These are phyloP conservation scores for Graphium colonna DNA, from an alignment of 2,888 invertebrate species.

Conservation along the genomic window DNA sequence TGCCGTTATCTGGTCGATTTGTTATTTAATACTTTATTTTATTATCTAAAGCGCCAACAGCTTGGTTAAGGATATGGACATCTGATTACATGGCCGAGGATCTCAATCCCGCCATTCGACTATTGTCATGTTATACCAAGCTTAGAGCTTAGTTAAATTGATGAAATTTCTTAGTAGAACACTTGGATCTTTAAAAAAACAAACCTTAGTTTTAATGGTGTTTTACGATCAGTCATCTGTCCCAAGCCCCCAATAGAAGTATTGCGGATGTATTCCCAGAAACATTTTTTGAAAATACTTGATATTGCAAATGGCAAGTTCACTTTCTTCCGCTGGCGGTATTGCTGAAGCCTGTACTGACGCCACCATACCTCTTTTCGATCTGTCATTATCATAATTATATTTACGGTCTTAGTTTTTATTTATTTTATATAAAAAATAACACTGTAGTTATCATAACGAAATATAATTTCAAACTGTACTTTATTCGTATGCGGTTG, in stretches of 20 bases:
- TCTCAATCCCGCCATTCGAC: too few relatives aligned
- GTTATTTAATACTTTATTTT: too few relatives aligned
- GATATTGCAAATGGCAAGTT: constrained; percentile 52
- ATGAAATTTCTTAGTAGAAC: not conserved
- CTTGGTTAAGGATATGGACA: too few relatives aligned
- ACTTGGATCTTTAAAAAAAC: not conserved
- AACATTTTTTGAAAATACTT: constrained; percentile 45
- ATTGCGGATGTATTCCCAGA: constrained; percentile 46
- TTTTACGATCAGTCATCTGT: constrained; percentile 37
- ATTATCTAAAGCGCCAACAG: too few relatives aligned
- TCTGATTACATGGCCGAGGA: too few relatives aligned
- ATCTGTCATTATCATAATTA: constrained; percentile 7
- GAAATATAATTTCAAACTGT: not conserved
- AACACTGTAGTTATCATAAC: not conserved
- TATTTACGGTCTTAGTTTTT: not conserved
- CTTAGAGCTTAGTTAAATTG: too few relatives aligned
- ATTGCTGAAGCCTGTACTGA: constrained; percentile 33
- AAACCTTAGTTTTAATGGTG: constrained; percentile 38
- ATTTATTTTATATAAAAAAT: too few relatives aligned
- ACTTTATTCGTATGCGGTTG: not conserved
- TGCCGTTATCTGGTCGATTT: too few relatives aligned
- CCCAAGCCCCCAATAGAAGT: constrained; percentile 48
- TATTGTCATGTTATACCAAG: too few relatives aligned
- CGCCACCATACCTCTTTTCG: constrained; percentile 36
- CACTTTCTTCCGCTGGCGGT: constrained; percentile 28